Conservation (phyloP, 2,113 vertebrate genomes). For the Lepidothrix coronata region DNA sequence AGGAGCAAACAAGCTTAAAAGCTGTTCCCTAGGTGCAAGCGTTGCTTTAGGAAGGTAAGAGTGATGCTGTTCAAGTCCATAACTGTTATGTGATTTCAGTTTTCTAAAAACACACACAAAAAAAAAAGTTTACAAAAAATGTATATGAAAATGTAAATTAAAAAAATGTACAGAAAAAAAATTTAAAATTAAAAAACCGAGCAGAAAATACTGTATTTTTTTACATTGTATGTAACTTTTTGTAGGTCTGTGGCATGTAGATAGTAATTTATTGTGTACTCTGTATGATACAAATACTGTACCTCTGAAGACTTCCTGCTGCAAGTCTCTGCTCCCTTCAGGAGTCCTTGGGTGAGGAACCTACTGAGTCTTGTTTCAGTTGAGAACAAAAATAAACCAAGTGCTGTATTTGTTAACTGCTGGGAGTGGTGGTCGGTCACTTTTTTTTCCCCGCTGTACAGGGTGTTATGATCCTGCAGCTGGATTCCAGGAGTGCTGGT, state of each 20-base stretch:
- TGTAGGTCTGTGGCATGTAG: slow-evolving; percentile 89
- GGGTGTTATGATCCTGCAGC: background rate
- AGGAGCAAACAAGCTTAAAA: slow-evolving; percentile 40
- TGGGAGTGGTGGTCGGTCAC: background rate
- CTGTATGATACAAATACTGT: slow-evolving; percentile 59
- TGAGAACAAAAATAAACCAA: slow-evolving; percentile 65
- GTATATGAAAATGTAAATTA: slow-evolving; percentile 76
- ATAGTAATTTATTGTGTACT: slow-evolving; percentile 94
- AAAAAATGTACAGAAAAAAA: slow-evolving; percentile 80
- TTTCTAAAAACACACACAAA: slow-evolving; percentile 46
- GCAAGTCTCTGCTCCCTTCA: slow-evolving; percentile 33
- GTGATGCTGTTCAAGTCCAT: slow-evolving; percentile 29
- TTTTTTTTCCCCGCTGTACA: accelerated
- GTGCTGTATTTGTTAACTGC: slow-evolving; percentile 42
- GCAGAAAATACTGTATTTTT: slow-evolving; percentile 85
- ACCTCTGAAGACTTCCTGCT: slow-evolving; percentile 48
- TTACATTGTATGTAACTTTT: slow-evolving; percentile 77
- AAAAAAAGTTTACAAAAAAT: slow-evolving; percentile 74
- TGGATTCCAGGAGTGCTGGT: background rate
- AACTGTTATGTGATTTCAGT: slow-evolving; percentile 61
- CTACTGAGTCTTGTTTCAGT: slow-evolving; percentile 25
- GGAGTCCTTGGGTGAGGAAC: slow-evolving; percentile 31
- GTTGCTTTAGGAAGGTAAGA: slow-evolving; percentile 39
- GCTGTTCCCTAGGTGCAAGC: background rate
- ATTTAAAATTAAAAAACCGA: slow-evolving; percentile 74